These are phyloP conservation scores for Teleiodes luculella DNA, from an alignment of 2,888 invertebrate species.

Conservation along the genomic window DNA sequence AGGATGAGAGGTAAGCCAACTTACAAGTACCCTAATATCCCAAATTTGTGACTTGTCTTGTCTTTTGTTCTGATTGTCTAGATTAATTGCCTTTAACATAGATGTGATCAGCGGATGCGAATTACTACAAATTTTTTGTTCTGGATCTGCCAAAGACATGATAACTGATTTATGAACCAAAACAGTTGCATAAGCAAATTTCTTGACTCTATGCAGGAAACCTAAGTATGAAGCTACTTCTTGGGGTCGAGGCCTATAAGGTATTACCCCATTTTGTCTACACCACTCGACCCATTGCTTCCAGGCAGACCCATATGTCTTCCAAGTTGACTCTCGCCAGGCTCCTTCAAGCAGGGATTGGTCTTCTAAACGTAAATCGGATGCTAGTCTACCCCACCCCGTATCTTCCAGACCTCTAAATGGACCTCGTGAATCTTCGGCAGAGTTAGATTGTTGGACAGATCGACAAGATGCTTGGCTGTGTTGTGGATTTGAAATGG, in stretches of 20 bases:
- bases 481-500: constrained; percentile 17
- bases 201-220: background rate
- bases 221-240: constrained; percentile 2
- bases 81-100: background rate
- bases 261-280: constrained; percentile 15
- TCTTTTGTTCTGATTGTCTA: background rate
- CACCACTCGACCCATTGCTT: constrained; percentile 23
- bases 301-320: constrained; percentile 14
- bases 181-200: background rate
- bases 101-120: background rate
- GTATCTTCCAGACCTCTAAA: constrained; percentile 24
- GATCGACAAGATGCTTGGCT: constrained; percentile 16
- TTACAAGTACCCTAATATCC: background rate
- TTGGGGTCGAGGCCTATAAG: constrained; percentile 18
- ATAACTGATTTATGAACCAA: background rate
- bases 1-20: background rate
- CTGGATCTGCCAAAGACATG: background rate
- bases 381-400: constrained; percentile 20
- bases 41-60: background rate
- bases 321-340: constrained; percentile 11
- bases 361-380: background rate
- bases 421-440: constrained; percentile 11
- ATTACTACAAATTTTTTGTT: background rate
- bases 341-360: background rate
- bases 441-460: constrained; percentile 17